Evolutionary conservation across 2,113 vertebrate species (phyloP), one percentile per base, ranked within the genome.

Genomic region (Syngnathus floridae): DNA sequence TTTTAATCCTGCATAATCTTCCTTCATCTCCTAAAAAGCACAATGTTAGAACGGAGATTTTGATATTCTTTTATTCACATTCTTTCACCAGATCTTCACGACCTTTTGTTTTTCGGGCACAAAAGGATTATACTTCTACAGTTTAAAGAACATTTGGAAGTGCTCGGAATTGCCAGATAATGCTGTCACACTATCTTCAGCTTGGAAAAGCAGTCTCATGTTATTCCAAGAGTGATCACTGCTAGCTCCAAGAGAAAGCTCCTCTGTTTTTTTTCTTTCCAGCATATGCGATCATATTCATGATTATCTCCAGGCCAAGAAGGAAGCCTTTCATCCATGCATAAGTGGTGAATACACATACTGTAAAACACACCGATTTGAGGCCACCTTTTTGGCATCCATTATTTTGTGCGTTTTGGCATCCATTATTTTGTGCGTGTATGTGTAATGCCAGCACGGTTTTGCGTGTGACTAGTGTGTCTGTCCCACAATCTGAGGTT

Each of bases 1-100:
- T 70, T 62, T 41, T 58, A 22, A 60, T 59, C 59, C 65, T 17
- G 41, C 31, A 36, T 66, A 64, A 76, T 64, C 51, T 7, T 54
- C 1, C n/a, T 65, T 60, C 36, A 60, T 60, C 49, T 65, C 19
- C 37, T 40, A 31, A 49, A 54, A 61, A 66, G 11, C 21, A 4
- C 62, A 48, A 26, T 22, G 1, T 46, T 9, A 0, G 4, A 38
- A 38, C 12, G 12, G 10, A 3, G 38, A 71, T 70, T 22, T 76
- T 78, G 59, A 65, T 54, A 31, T 54, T 66, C 16, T 40, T 16
- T 19, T 12, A 3, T 41, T n/a, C 48, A 64, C 11, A 10, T 40
- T 61, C 36, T 62, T 74, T n/a, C 21, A 1, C 56, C 26, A 35
- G 17, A 36, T 40, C 10, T 21, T 40, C 21, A 10, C n/a, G 11